Percentiles rank a stretch among this genome's conserved stretches.
These are phyloP conservation scores for Hofmannophila pseudospretella DNA, from an alignment of 2,888 invertebrate species.

Conservation along the genomic window DNA sequence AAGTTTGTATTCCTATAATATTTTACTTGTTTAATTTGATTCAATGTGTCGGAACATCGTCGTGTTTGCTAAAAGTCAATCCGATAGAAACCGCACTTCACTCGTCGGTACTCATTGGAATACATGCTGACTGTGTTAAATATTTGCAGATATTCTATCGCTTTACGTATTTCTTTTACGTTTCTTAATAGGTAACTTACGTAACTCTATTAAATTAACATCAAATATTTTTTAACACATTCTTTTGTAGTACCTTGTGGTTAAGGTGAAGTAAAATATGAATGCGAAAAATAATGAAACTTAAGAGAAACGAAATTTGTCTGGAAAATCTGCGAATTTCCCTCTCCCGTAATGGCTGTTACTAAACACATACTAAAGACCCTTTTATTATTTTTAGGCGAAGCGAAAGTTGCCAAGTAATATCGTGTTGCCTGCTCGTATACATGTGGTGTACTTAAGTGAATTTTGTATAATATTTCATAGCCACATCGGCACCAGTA, in stretches of 20 bases:
- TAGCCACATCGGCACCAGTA: too few species aligned
- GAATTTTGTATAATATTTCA: conserved; percentile 45
- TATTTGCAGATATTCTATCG: conserved; percentile 17
- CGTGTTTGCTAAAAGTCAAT: conserved; percentile 19
- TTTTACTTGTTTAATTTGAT: neutral
- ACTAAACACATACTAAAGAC: neutral
- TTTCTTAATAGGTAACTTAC: too few species aligned
- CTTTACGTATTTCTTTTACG: conserved; percentile 11
- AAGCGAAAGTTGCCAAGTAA: conserved; percentile 5
- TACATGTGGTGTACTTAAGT: conserved; percentile 16
- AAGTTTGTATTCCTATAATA: too few species aligned
- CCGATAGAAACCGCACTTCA: conserved; percentile 13
- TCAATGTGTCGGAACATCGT: conserved; percentile 2
- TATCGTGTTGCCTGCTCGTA: conserved; percentile 1
- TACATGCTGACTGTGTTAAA: conserved; percentile 17
- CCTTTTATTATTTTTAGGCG: conserved; percentile 4
- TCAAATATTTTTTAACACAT: too few species aligned
- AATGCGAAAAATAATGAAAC: neutral
- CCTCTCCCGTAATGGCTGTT: too few species aligned
- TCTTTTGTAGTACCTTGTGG: too few species aligned
- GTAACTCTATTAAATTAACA: too few species aligned
- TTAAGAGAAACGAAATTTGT: neutral
- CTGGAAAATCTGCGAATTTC: neutral
- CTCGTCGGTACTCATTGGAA: conserved; percentile 14
- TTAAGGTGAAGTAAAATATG: too few species aligned